Percentiles rank a stretch among this genome's conserved stretches.
phyloP scores from a whole-genome alignment of 30 jellyfish, hydroid and myxozoan species.

The Hydractinia echinata region DNA sequence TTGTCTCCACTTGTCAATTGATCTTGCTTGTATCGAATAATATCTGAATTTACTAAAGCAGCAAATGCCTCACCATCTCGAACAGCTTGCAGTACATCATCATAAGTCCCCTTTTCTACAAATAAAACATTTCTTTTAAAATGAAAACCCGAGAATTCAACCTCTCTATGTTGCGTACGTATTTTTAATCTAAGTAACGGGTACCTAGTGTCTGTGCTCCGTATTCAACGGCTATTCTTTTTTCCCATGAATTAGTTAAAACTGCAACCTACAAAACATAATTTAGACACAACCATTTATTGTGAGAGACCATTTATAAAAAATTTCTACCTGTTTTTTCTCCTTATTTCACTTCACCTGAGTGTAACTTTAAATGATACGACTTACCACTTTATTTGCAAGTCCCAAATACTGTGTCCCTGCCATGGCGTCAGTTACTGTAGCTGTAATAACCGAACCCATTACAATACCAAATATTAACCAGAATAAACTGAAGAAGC shows the following conservation, averaged over 20 bases:
- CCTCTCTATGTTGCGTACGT: neutral
- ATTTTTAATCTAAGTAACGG: no score
- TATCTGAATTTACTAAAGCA: slow-evolving; percentile 14
- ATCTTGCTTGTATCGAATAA: neutral
- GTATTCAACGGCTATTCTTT: slow-evolving; percentile 1
- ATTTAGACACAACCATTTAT: neutral
- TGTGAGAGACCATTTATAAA: no score
- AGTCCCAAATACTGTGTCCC: neutral
- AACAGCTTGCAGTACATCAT: slow-evolving; percentile 13
- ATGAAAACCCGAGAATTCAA: neutral
- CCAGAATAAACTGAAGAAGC: neutral
- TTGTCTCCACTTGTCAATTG: neutral
- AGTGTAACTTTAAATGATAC: neutral
- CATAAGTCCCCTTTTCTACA: neutral
- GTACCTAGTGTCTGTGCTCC: neutral
- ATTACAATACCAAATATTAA: slow-evolving; percentile 3
- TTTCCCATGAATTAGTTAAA: neutral
- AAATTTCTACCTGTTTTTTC: no score
- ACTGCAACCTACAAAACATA: neutral
- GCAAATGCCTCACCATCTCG: neutral
- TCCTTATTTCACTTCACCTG: neutral
- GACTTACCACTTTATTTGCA: neutral
- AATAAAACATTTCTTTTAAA: neutral
- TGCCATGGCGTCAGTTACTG: slow-evolving; percentile 14
- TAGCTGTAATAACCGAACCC: slow-evolving; percentile 15